phyloP scores from a whole-genome alignment of 2,888 invertebrate species.

The Lathronympha strigana region DNA sequence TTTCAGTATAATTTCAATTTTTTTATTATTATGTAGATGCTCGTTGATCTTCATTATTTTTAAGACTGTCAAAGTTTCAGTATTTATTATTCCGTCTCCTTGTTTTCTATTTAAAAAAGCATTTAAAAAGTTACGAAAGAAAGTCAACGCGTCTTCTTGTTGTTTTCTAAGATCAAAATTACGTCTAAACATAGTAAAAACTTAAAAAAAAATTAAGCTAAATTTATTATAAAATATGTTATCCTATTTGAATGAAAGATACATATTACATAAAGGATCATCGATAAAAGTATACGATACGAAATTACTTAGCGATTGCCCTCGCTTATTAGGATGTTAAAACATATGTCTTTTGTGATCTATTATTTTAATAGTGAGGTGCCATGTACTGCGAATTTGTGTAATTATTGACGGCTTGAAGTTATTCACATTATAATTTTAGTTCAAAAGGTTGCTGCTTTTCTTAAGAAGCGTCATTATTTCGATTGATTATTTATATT shows the following conservation, averaged over 20 bases:
- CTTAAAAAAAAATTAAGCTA: neutral
- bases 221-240: too few species aligned
- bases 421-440: constrained; percentile 61
- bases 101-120: neutral
- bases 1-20: neutral
- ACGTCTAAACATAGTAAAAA: too few species aligned
- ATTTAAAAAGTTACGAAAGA: neutral
- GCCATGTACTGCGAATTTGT: constrained; percentile 75
- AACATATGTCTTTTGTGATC: constrained; percentile 68
- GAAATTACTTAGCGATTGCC: constrained; percentile 26
- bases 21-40: neutral
- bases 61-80: neutral
- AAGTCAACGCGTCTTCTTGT: too few species aligned
- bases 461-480: constrained; percentile 54
- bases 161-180: too few species aligned
- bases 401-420: constrained; percentile 66
- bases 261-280: neutral
- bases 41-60: neutral
- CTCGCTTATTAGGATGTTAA: constrained; percentile 43
- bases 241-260: neutral
- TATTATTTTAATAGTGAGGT: constrained; percentile 71
- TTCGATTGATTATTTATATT: neutral
- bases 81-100: constrained; percentile 9
- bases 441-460: constrained; percentile 53
- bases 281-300: constrained; percentile 5